Conservation (phyloP, 2,888 invertebrate genomes). For the Orchesellides sinensis region DNA sequence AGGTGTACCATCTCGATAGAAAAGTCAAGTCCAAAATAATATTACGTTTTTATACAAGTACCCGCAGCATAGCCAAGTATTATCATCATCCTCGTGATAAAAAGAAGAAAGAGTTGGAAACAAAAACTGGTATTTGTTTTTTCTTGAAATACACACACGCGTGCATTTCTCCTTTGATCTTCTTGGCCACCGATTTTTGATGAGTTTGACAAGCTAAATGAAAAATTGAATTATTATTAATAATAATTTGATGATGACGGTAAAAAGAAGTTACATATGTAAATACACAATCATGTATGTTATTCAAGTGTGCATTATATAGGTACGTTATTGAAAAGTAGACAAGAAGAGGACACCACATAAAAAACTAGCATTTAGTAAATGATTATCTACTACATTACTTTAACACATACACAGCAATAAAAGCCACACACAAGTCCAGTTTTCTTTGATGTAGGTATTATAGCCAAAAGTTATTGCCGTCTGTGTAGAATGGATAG, state of each 20-base stretch:
- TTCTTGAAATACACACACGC: conserved; percentile 48
- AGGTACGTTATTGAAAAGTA: conserved; percentile 11
- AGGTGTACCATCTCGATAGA: conserved; percentile 47
- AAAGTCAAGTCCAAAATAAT: conserved; percentile 42
- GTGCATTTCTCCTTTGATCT: conserved; percentile 66
- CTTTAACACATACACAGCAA: background rate
- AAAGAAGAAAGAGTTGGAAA: conserved; percentile 3
- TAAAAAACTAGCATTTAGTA: conserved; percentile 36
- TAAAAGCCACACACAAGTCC: background rate
- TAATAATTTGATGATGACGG: conserved; percentile 62
- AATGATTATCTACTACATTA: conserved; percentile 9
- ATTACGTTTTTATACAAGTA: conserved; percentile 23
- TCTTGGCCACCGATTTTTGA: conserved; percentile 65
- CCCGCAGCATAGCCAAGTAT: conserved; percentile 58
- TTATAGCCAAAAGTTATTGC: background rate
- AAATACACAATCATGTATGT: too few species aligned
- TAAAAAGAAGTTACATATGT: conserved; percentile 26
- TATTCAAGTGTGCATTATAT: too few species aligned
- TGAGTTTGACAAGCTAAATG: conserved; percentile 67
- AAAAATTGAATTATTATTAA: conserved; percentile 68
- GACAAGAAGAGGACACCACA: conserved; percentile 26
- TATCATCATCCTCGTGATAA: too few species aligned
- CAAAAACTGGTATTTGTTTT: conserved; percentile 63
- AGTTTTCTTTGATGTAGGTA: conserved; percentile 58
- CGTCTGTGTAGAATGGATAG: background rate